A percentile compares a stretch with the other conserved stretches of the same genome.
Conservation (phyloP, 2,113 vertebrate genomes). For the Nothocercus nigrocapillus region DNA sequence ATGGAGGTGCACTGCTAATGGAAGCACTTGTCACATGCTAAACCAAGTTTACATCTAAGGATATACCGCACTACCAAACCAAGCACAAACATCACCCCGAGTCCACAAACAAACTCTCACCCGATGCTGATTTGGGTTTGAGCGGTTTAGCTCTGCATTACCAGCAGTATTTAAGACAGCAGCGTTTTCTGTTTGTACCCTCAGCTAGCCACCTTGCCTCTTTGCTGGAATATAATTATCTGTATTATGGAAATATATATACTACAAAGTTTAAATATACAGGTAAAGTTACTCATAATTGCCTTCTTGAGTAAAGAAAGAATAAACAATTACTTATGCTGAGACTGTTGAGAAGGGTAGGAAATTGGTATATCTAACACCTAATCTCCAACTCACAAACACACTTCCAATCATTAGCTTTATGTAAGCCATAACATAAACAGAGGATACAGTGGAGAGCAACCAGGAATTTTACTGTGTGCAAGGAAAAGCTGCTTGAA, state of each 20-base stretch:
- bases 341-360: background rate
- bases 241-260: background rate
- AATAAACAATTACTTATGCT: background rate
- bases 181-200: background rate
- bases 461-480: background rate
- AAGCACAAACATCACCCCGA: background rate
- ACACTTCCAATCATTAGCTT: background rate
- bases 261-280: background rate
- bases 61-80: background rate
- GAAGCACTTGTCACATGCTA: background rate
- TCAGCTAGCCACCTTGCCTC: background rate
- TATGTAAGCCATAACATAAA: background rate
- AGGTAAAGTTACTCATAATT: background rate
- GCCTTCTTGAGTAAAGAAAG: background rate
- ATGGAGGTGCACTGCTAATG: background rate
- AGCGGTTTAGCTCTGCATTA: background rate
- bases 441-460: background rate
- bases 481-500: background rate
- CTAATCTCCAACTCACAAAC: background rate
- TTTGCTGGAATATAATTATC: background rate
- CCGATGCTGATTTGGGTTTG: background rate
- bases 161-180: background rate
- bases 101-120: background rate
- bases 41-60: background rate
- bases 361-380: background rate